phyloP scores from a whole-genome alignment of 2,113 vertebrate species.

The Ariopsis seemanni region DNA sequence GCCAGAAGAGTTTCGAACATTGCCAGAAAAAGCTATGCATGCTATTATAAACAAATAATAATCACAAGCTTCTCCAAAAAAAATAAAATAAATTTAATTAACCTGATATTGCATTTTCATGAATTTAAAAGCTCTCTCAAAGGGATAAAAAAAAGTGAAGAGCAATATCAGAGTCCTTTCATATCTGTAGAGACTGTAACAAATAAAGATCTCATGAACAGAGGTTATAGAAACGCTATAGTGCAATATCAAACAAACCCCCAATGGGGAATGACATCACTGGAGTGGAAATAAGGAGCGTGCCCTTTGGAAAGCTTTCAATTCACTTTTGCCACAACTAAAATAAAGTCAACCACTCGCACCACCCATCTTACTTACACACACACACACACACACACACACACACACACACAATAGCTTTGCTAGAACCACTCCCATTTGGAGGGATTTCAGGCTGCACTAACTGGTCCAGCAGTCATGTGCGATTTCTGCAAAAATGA shows the following conservation, averaged over 20 bases:
- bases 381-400: not conserved
- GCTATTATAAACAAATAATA: not conserved
- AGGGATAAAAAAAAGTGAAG: constrained; percentile 11
- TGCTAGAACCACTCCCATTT: constrained; percentile 18
- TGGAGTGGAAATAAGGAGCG: constrained; percentile 28
- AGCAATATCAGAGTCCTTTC: constrained; percentile 1
- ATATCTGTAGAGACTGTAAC: constrained; percentile 22
- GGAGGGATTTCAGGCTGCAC: not conserved
- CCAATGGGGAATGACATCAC: constrained; percentile 34
- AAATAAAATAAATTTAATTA: not conserved
- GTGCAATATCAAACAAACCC: constrained; percentile 30
- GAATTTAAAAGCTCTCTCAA: constrained; percentile 12
- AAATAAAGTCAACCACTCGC: constrained; percentile 30
- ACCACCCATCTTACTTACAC: not conserved
- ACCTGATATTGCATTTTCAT: not conserved
- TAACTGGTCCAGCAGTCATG: constrained; percentile 68
- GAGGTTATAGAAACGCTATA: constrained; percentile 39
- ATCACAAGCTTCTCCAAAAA: not conserved
- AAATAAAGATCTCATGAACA: constrained; percentile 34
- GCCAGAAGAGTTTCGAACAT: not conserved
- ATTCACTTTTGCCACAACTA: constrained; percentile 30
- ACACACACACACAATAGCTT: not conserved
- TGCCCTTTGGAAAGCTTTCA: not conserved
- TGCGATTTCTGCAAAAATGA: constrained; percentile 67
- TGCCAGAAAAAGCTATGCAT: not conserved